phyloP scores from a whole-genome alignment of 2,888 invertebrate species.

The Rosalia funebris region DNA sequence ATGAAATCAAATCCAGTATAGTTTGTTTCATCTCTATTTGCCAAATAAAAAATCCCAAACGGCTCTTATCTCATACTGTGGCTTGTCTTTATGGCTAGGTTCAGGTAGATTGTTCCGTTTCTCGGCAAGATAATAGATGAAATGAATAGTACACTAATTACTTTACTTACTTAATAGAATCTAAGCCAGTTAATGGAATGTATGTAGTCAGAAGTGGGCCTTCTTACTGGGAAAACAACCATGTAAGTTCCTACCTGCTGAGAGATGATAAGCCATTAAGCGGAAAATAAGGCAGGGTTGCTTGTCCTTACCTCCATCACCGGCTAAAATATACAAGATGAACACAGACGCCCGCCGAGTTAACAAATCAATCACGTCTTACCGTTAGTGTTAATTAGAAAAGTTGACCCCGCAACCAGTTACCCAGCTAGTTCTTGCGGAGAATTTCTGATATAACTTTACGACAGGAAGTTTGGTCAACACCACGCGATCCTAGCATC shows the following conservation, averaged over 20 bases:
- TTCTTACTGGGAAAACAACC: no score
- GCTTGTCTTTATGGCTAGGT: no score
- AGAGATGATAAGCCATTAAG: slow-evolving; percentile 11
- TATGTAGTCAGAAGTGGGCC: no score
- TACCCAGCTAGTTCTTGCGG: slow-evolving; percentile 13
- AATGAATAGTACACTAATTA: no score
- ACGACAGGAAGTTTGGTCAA: slow-evolving; percentile 4
- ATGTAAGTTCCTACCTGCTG: slow-evolving; percentile 5
- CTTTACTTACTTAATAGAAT: no score
- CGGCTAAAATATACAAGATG: slow-evolving; percentile 26
- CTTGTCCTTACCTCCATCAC: slow-evolving; percentile 22
- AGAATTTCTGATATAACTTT: background rate
- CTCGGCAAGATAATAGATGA: no score
- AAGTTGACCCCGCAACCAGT: slow-evolving; percentile 57
- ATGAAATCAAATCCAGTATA: no score
- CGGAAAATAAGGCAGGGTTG: slow-evolving; percentile 20
- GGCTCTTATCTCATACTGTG: no score
- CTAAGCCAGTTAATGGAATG: no score
- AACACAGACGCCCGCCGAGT: slow-evolving; percentile 47
- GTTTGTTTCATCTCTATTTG: no score
- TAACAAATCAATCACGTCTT: slow-evolving; percentile 60
- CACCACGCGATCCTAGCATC: slow-evolving; percentile 19
- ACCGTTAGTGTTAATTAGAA: slow-evolving; percentile 63
- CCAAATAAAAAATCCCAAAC: no score
- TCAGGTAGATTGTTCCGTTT: no score